Percentiles rank a stretch among this genome's conserved stretches.
These are phyloP conservation scores for Addax nasomaculatus DNA, from an alignment of 2,113 vertebrate genomes.

Conservation along the genomic window DNA sequence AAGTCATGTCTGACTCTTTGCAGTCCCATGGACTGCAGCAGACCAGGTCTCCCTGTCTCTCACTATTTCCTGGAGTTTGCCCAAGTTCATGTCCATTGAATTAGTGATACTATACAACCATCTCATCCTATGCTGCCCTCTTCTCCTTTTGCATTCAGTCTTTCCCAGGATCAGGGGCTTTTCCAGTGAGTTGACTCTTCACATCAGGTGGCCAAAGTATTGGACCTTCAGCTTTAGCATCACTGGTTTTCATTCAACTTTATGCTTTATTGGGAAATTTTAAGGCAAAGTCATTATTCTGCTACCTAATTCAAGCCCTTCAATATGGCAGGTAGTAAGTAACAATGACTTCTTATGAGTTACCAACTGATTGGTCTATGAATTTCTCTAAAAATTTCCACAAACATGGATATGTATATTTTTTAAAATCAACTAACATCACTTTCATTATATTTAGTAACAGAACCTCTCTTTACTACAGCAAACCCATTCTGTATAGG, in stretches of 20 bases:
- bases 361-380: background rate
- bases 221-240: background rate
- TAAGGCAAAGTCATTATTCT: background rate
- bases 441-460: background rate
- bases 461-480: background rate
- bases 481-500: background rate
- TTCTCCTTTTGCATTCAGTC: background rate
- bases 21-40: background rate
- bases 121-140: background rate
- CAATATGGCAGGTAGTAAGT: background rate
- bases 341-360: background rate
- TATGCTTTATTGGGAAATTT: background rate
- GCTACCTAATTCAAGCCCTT: background rate
- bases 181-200: background rate
- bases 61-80: background rate
- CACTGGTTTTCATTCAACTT: background rate
- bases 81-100: background rate
- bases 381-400: background rate
- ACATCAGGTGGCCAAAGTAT: background rate
- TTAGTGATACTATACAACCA: background rate
- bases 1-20: background rate
- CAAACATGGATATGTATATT: background rate
- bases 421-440: background rate
- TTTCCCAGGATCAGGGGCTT: background rate
- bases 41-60: background rate